Conservation (phyloP, 2,888 invertebrate genomes). For the Orthosia gracilis region DNA sequence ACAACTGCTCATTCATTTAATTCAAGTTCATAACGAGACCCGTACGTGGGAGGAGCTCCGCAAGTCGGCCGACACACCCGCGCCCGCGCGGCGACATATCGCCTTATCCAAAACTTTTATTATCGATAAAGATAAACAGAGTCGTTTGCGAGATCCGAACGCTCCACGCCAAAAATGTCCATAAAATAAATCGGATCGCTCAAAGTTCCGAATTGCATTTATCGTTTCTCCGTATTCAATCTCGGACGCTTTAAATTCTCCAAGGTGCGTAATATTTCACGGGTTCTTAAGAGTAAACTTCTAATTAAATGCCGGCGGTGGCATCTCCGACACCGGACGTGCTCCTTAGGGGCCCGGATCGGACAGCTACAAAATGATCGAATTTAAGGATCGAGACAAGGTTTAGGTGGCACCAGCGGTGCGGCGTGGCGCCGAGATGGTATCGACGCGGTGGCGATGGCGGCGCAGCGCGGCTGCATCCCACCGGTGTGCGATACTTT, state of each 20-base stretch:
- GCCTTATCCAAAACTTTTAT: constrained; percentile 78
- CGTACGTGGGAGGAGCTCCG: constrained; percentile 83
- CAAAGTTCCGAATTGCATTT: constrained; percentile 79
- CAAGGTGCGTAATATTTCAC: constrained; percentile 86
- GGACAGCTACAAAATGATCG: constrained; percentile 79
- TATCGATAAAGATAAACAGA: constrained; percentile 78
- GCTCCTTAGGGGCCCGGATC: constrained; percentile 71
- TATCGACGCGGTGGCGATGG: constrained; percentile 76
- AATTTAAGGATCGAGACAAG: constrained; percentile 76
- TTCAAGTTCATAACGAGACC: constrained; percentile 88
- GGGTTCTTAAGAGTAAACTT: constrained; percentile 81
- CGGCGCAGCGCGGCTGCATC: constrained; percentile 51
- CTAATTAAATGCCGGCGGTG: constrained; percentile 85
- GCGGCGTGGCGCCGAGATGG: constrained; percentile 82
- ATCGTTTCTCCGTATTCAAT: constrained; percentile 85
- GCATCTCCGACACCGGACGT: constrained; percentile 80
- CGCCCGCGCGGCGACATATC: constrained; percentile 70
- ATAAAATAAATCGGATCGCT: constrained; percentile 85
- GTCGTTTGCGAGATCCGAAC: constrained; percentile 72
- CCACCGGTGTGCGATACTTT: constrained; percentile 81
- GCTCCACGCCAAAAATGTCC: constrained; percentile 73
- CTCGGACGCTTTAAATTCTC: constrained; percentile 80
- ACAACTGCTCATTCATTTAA: constrained; percentile 90
- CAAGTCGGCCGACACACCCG: constrained; percentile 76
- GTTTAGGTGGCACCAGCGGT: constrained; percentile 72